Evolutionary conservation across 1,140 invertebrate genomes (phyloP).

Genomic region (Formica selysi): DNA sequence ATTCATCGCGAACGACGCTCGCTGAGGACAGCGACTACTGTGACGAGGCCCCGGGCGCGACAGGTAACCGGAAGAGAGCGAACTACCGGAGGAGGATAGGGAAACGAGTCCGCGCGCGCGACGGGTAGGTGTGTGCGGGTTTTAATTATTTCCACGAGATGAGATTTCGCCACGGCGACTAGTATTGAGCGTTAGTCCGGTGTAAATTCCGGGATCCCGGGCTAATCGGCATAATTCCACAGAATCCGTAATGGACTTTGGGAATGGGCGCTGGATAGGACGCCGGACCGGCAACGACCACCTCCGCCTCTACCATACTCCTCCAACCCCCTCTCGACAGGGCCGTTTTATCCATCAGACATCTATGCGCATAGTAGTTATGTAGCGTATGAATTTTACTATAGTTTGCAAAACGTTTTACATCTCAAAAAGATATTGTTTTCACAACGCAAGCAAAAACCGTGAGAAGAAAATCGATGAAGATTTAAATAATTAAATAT

Average conservation of each 20-base stretch:
- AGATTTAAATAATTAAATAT: too few species aligned
- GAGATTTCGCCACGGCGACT: constrained; percentile 75
- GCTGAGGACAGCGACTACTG: constrained; percentile 23
- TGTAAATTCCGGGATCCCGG: constrained; percentile 77
- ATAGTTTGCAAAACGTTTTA: background rate
- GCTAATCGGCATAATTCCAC: constrained; percentile 81
- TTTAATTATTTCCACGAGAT: constrained; percentile 80
- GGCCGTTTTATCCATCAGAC: constrained; percentile 40
- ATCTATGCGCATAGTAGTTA: background rate
- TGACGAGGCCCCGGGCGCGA: constrained; percentile 49
- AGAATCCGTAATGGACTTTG: constrained; percentile 80
- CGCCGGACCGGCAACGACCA: constrained; percentile 63
- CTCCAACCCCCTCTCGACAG: constrained; percentile 16
- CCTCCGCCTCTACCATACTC: constrained; percentile 7
- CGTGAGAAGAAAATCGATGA: background rate
- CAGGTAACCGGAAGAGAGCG: constrained; percentile 69
- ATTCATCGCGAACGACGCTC: constrained; percentile 53
- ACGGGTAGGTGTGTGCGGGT: constrained; percentile 69
- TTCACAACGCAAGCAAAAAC: background rate
- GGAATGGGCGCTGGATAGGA: constrained; percentile 68
- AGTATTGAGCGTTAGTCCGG: constrained; percentile 77
- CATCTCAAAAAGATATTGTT: background rate
- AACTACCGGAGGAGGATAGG: background rate
- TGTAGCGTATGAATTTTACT: background rate
- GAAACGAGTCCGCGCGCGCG: background rate